phyloP scores from a whole-genome alignment of 2,888 invertebrate genomes.

The Sipunculus nudus region DNA sequence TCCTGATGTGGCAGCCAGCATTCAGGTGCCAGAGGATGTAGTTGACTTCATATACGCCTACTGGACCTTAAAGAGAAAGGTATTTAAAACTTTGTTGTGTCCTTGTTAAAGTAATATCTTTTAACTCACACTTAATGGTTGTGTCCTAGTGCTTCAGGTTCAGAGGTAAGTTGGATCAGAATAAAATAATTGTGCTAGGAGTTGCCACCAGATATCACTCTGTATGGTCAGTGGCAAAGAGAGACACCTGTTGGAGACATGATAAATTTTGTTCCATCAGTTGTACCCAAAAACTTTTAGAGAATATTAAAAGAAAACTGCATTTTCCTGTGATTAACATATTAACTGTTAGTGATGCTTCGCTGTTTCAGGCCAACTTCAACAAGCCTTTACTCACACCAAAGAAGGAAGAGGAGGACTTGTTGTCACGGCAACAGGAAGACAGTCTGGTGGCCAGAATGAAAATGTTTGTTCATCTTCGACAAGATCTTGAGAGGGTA shows the following conservation, averaged over 20 bases:
- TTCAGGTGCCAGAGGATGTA: slow-evolving; percentile 83
- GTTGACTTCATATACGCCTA: slow-evolving; percentile 91
- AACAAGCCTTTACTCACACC: slow-evolving; percentile 87
- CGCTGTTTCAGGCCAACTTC: slow-evolving; percentile 78
- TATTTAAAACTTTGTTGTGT: slow-evolving; percentile 43
- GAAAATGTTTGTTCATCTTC: slow-evolving; percentile 93
- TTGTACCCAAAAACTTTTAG: no score
- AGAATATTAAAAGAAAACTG: no score
- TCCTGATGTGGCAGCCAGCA: slow-evolving; percentile 70
- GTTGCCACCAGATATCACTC: no score
- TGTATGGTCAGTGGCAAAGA: no score
- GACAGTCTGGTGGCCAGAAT: slow-evolving; percentile 83
- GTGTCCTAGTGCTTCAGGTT: no score
- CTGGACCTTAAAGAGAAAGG: slow-evolving; percentile 91
- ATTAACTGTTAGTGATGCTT: no score
- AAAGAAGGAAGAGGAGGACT: slow-evolving; percentile 86
- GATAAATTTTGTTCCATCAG: no score
- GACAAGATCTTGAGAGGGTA: slow-evolving; percentile 93
- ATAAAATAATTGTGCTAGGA: no score
- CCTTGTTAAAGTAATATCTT: slow-evolving; percentile 3
- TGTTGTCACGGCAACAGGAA: slow-evolving; percentile 86
- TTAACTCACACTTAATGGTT: neutral
- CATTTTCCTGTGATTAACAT: no score
- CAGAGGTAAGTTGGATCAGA: no score
- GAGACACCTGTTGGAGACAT: no score